Evolutionary conservation across 2,797 vertebrate species (phyloP), one percentile per base, ranked within the genome.

Genomic region (Tadarida brasiliensis): DNA sequence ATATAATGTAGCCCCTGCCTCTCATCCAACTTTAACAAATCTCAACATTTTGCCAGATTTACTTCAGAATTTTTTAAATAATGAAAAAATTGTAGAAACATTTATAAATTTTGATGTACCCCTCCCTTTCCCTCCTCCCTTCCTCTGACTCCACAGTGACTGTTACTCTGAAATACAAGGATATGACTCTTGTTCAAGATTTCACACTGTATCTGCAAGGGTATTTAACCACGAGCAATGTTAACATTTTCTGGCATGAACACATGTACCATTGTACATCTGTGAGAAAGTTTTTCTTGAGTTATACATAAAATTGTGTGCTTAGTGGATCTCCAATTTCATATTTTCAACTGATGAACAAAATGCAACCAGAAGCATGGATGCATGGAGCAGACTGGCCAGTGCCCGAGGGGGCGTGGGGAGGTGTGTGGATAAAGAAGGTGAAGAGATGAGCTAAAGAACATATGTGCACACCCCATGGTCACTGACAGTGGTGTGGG

Each of bases 261-360:
- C 71, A n/a, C 6, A 56, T 44, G 2, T 44, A 74, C 71, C 24
- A 57, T 67, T 49, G 39, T 78, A 16, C 28, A n/a, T 76, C 35
- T 78, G 54, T 89, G 33, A 92, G 76, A 89, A 88, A 68, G 39
- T 7, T 87, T 94, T 90, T 74, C 54, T 65, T 92, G 33, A 92
- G 28, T 63, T 76, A 47, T 20, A 57, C 22, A 44, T 8, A 86
- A 73, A 65, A 15, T 85, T 73, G 24, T 33, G 87, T 19, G n/a
- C 57, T 96, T 81, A 35, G n/a, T 67, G 51, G 51, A 81, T n/a
- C 7, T 85, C 65, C 11, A 77, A 20, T 56, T 86, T 61, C 73
- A 9, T 39, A 80, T 92, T 44, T 44, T 44, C 7, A 7, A 44
- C 39, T 44, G 39, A 44, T 44, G 39, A 44, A 44, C 39, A 44